Base-by-base conservation (phyloP, 2,797 vertebrate species). In the Mormyrus hasselquistii region DNA sequence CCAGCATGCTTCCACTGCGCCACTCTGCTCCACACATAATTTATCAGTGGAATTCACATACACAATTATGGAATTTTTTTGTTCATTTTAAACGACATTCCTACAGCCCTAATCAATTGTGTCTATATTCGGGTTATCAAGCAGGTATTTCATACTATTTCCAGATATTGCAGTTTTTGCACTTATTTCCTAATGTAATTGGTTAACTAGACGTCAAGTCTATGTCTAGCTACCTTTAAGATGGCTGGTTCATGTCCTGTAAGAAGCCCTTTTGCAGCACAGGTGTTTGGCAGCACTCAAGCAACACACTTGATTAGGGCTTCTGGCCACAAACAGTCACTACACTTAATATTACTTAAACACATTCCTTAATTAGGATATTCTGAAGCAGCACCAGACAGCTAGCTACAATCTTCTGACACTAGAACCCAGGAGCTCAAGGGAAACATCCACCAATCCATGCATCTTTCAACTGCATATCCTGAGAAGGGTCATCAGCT, bases 1-100 rank as follows among this genome's bases (percentile, higher is more conserved):
- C 95, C 95, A 96, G 95, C 95, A 96, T 94, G 93, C 95, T 95
- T 96, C 95, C 94, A 95, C 95, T 96, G 94, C 95, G 93, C 95
- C 95, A 96, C 95, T 96, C 95, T 96, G 95, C 94, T 95, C 83
- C 7, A 2, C 83, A 14, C 25, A 12, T 12, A 0, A 2, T 6
- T 12, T 38, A 2, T 38, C 1, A 14, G 3, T 73, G 29, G 65
- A 65, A 25, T 29, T 65, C 22, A 73, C 29, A 73, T 25, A 73
- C 29, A 34, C n/a, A 62, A 62, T 8, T 34, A 5, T 73, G 4
- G 34, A 2, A 5, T 73, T 16, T 16, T 34, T 73, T 16, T 1
- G 29, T 34, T 69, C 10, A 69, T 69, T 69, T 65, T 65, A 14
- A 34, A 69, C 62, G 25, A 69, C 25, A 34, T 69, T 73, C 65